These are phyloP conservation scores for Calyptommatus sinebrachiatus DNA, from an alignment of 2,113 vertebrate species.

Conservation along the genomic window DNA sequence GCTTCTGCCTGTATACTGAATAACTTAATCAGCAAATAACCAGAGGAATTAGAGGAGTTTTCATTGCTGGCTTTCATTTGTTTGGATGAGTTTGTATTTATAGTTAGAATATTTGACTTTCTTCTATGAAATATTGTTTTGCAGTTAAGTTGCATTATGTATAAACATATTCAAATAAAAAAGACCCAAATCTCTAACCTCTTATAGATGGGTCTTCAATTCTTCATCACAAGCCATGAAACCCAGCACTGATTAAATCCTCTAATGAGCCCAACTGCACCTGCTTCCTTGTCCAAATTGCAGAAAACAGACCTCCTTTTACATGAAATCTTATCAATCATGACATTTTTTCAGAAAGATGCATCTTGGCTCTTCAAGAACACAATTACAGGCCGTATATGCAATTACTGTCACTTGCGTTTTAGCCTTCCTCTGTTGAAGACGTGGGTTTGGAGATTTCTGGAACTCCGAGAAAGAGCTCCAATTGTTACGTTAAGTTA, in stretches of 20 bases:
- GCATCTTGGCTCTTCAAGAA: constrained; percentile 77
- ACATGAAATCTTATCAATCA: constrained; percentile 77
- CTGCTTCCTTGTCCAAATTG: constrained; percentile 73
- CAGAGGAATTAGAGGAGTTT: no score
- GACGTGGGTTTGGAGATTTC: constrained; percentile 75
- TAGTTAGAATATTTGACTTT: no score
- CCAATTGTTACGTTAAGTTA: constrained; percentile 68
- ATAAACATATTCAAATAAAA: no score
- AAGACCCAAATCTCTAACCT: constrained; percentile 41
- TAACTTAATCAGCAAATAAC: no score
- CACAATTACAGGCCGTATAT: constrained; percentile 78
- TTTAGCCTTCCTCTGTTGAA: constrained; percentile 77
- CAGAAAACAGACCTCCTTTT: constrained; percentile 76
- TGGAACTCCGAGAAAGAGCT: constrained; percentile 65
- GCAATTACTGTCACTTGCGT: constrained; percentile 79
- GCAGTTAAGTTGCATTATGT: no score
- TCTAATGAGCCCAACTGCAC: constrained; percentile 73
- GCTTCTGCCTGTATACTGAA: no score
- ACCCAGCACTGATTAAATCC: constrained; percentile 72
- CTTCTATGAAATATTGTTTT: no score
- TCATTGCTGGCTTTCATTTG: no score
- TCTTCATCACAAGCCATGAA: constrained; percentile 74
- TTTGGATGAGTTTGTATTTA: no score
- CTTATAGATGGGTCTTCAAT: constrained; percentile 62
- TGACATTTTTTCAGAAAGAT: constrained; percentile 75